Conservation (phyloP, 2,888 invertebrate species). For the Drosophila stalkeri region DNA sequence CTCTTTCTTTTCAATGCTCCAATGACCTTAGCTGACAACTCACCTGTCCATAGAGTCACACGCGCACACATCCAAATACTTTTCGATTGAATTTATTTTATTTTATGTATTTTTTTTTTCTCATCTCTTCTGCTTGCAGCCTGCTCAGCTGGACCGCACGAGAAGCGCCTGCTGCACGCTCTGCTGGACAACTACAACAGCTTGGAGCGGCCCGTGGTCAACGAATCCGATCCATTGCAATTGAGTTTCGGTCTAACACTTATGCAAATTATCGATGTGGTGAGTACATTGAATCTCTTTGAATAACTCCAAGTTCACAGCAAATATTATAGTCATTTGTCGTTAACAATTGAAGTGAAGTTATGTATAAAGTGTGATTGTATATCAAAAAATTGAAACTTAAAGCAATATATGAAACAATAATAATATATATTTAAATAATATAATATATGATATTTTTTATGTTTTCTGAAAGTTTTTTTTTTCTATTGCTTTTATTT, state of each 20-base stretch:
- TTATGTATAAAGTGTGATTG: not conserved
- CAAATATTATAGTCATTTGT: not conserved
- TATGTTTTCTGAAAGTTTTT: not conserved
- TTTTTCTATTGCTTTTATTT: too few species aligned
- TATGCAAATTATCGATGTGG: conserved; percentile 99
- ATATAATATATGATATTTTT: not conserved
- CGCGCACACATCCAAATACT: not conserved
- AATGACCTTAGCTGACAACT: not conserved
- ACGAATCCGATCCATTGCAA: conserved; percentile 97
- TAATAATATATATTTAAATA: not conserved
- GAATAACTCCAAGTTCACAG: not conserved
- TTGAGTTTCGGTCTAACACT: conserved; percentile 97
- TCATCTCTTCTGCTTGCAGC: conserved; percentile 85
- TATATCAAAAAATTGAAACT: not conserved
- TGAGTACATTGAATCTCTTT: conserved; percentile 86
- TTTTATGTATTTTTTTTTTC: too few species aligned
- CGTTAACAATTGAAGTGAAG: not conserved
- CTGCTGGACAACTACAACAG: conserved; percentile 96
- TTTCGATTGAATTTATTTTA: not conserved
- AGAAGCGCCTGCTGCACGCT: conserved; percentile 95
- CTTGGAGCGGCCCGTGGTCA: conserved; percentile 96
- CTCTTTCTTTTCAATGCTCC: not conserved
- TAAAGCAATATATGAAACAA: too few species aligned
- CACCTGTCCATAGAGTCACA: not conserved
- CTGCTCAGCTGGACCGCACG: conserved; percentile 94